These are phyloP conservation scores for Dolichallabes microphthalmus DNA, from an alignment of 2,113 vertebrate genomes.

Conservation along the genomic window DNA sequence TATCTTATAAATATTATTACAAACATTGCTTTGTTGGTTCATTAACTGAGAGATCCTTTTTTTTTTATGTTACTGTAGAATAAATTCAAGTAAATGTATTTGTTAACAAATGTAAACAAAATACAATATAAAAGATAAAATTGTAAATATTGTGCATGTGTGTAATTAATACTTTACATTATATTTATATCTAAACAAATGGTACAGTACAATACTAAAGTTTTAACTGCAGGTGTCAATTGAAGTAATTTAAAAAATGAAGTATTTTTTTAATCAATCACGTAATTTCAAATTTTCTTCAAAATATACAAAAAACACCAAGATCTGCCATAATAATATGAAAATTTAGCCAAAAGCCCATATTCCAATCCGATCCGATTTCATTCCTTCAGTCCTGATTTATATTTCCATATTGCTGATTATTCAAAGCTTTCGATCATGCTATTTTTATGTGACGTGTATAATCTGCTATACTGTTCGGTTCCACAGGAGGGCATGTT, in stretches of 20 bases:
- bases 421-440: no score
- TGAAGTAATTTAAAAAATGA: background rate
- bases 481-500: slow-evolving; percentile 73
- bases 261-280: no score
- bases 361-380: background rate
- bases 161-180: no score
- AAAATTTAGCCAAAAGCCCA: background rate
- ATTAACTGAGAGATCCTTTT: background rate
- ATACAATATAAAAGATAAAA: background rate
- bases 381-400: background rate
- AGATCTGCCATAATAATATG: background rate
- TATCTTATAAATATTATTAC: no score
- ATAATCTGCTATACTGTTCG: background rate
- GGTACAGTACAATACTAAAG: background rate
- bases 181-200: background rate
- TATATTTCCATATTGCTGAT: background rate
- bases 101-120: background rate
- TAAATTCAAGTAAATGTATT: background rate
- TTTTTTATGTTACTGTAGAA: background rate
- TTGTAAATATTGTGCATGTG: no score
- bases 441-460: background rate
- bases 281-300: no score
- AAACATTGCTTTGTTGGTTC: no score
- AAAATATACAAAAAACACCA: background rate
- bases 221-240: background rate